These are phyloP conservation scores for Ptychodera flava DNA, from an alignment of 35 echinoderm and acorn worm genomes.

Conservation along the genomic window DNA sequence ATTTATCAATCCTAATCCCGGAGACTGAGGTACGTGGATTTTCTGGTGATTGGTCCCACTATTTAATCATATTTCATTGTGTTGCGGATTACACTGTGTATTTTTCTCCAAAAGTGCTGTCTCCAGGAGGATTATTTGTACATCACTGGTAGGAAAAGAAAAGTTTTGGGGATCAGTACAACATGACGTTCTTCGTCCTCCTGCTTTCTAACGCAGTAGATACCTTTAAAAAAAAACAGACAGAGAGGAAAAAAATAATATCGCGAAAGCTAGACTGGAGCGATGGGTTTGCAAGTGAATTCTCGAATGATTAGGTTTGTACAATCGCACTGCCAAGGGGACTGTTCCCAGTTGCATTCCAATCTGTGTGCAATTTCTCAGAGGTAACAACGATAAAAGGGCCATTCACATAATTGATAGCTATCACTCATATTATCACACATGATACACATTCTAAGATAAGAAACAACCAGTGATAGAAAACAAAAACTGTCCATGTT, in stretches of 20 bases:
- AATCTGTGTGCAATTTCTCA: background rate
- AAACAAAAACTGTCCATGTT: too few species aligned
- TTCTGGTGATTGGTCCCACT: background rate
- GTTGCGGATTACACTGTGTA: background rate
- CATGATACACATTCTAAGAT: background rate
- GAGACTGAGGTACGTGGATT: background rate
- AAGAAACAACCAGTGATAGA: background rate
- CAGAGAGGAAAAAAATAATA: too few species aligned
- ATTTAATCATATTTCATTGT: background rate
- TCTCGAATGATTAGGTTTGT: background rate
- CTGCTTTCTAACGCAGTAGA: too few species aligned
- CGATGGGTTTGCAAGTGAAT: background rate
- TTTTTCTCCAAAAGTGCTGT: conserved; percentile 1
- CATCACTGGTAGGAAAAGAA: too few species aligned
- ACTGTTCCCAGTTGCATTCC: background rate
- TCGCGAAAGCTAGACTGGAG: too few species aligned
- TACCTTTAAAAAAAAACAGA: too few species aligned
- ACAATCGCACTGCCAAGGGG: background rate
- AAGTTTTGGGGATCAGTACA: too few species aligned
- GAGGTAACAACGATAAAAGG: background rate
- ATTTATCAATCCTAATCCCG: background rate
- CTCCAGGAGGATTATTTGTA: background rate
- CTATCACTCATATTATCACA: too few species aligned
- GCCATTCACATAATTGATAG: background rate
- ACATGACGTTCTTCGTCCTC: too few species aligned